A percentile compares a stretch with the other conserved stretches of the same genome.
phyloP scores from a whole-genome alignment of 2,888 invertebrate genomes.

The Dryomyza anilis region DNA sequence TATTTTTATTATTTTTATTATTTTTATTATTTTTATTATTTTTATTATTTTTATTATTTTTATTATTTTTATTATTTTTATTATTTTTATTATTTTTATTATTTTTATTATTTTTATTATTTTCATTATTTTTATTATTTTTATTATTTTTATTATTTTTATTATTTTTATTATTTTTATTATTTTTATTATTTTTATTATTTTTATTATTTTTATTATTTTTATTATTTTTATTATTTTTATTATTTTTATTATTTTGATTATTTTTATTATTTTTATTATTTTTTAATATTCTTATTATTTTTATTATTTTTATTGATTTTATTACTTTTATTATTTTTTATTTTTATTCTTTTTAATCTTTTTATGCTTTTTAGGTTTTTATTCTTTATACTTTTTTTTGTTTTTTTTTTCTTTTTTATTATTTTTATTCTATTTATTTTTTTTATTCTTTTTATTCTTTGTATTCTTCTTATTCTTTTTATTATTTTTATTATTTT shows the following conservation, averaged over 20 bases:
- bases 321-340: neutral
- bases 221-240: neutral
- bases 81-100: neutral
- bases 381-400: no score
- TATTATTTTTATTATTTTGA: neutral
- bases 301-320: neutral
- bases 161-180: neutral
- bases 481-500: no score
- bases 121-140: no score
- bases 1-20: neutral
- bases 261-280: neutral
- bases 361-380: no score
- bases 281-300: no score
- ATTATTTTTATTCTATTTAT: no score
- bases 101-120: neutral
- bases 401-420: no score
- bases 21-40: neutral
- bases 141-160: neutral
- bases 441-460: no score
- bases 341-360: no score
- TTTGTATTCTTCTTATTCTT: no score
- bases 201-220: neutral
- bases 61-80: neutral
- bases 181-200: neutral
- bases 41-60: neutral